Percentiles rank a stretch among this genome's conserved stretches.
Conservation (phyloP, 2,113 vertebrate genomes). For the Anguilla japonica region DNA sequence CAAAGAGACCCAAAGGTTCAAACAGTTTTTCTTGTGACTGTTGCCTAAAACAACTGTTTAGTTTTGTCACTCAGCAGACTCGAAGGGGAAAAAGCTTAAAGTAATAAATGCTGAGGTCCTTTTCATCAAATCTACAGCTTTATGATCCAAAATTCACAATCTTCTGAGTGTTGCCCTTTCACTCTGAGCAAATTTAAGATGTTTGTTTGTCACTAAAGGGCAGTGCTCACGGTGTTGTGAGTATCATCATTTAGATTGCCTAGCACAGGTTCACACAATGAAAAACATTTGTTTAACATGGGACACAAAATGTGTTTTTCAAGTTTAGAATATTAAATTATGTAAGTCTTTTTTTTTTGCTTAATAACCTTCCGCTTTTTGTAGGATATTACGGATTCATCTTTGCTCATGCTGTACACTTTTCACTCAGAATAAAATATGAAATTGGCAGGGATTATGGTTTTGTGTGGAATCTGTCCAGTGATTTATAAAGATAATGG, state of each 20-base stretch:
- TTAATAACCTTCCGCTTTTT: not conserved
- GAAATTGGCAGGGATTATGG: not conserved
- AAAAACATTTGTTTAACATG: no score
- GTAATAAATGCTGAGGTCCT: slow-evolving; percentile 9
- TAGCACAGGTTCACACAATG: not conserved
- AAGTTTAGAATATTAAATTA: no score
- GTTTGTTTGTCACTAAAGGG: not conserved
- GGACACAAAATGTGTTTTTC: no score
- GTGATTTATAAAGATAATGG: not conserved
- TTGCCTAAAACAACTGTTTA: slow-evolving; percentile 17
- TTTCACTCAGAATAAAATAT: not conserved
- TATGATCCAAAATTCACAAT: slow-evolving; percentile 4
- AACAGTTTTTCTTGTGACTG: not conserved
- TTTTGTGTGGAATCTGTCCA: not conserved
- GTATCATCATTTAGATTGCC: not conserved
- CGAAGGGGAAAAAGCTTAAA: not conserved
- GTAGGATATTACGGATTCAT: not conserved
- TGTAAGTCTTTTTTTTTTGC: not conserved
- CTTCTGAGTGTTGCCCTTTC: not conserved
- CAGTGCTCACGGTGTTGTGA: not conserved
- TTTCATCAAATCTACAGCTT: not conserved
- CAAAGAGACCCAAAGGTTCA: no score
- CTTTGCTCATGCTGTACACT: not conserved
- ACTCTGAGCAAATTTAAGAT: not conserved
- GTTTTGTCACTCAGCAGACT: slow-evolving; percentile 23